These are phyloP conservation scores for Solenopsis invicta DNA, from an alignment of 1,140 invertebrate genomes.

Conservation along the genomic window DNA sequence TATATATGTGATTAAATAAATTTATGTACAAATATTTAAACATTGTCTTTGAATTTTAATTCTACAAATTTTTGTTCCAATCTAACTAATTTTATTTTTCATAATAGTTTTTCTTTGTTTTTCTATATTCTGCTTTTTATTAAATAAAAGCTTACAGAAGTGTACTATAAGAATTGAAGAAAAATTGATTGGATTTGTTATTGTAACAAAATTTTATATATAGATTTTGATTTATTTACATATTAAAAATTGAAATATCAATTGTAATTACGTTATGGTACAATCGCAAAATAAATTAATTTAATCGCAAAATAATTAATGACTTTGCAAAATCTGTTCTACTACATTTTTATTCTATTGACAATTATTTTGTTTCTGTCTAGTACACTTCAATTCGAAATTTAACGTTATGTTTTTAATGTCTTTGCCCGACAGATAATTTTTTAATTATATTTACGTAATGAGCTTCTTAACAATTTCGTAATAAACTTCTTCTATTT, in stretches of 20 bases:
- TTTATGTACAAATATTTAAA: not conserved
- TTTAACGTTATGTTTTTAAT: conserved; percentile 6
- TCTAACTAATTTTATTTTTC: not conserved
- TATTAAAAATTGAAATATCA: not conserved
- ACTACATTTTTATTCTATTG: not conserved
- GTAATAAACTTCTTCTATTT: not conserved
- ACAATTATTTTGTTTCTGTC: not conserved
- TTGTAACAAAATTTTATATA: not conserved
- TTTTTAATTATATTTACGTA: not conserved
- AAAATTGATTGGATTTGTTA: not conserved
- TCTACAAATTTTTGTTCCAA: not conserved
- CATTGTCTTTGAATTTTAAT: not conserved
- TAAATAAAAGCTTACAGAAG: not conserved
- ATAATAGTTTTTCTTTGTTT: not conserved
- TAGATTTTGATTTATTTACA: not conserved
- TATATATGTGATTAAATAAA: no score
- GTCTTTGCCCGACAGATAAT: not conserved
- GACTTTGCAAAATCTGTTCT: not conserved
- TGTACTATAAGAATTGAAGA: not conserved
- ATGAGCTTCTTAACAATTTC: not conserved
- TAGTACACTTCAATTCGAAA: not conserved
- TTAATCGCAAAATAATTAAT: not conserved
- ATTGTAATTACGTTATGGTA: not conserved
- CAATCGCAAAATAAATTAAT: conserved; percentile 9
- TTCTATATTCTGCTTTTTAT: not conserved